Evolutionary conservation across 2,888 invertebrate genomes (phyloP), one percentile per base, ranked within the genome.

Genomic region (Halictus quadricinctus): DNA sequence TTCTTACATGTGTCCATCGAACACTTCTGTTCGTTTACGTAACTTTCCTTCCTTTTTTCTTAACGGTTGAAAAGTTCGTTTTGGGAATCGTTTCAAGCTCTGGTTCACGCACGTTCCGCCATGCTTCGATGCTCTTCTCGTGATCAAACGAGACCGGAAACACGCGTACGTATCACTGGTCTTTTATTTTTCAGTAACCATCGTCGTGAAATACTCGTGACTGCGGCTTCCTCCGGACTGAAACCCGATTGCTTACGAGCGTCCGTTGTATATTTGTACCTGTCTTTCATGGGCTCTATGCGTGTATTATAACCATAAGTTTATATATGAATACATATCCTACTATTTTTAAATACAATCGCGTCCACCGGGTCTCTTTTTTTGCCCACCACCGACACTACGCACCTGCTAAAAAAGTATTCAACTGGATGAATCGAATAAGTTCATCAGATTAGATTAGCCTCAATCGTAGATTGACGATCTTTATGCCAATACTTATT

Each of bases 131-230:
- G 43, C 21, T 73, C n/a, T 74, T 66, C 58, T 21, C 13, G 64
- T 72, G 21, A 10, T 18, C 25, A 18, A 58, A 73, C 15, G 10
- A 15, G 41, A 13, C 13, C 64, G 21, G 13, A 75, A 60, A n/a
- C 5, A 76, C 66, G 64, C 64, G 21, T 66, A 79, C 54, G 83
- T 84, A 79, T 81, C 74, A 83, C 58, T 75, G 77, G 50, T 76
- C 43, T 79, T 84, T 87, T 85, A 76, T 89, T 88, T 94, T 94
- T 87, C 93, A 94, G 94, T 93, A 88, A 90, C 91, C 81, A 91
- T 93, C 82, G 89, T 93, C 86, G 87, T 93, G 79, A 93, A 91
- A 83, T 91, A 93, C 70, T 92, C 92, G 79, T 93, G 92, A 93
- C 85, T 64, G 75, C 46, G 73, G 85, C 73, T 70, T 69, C 78